Evolutionary conservation across 2,797 vertebrate species (phyloP).

Genomic region (Fringilla coelebs): DNA sequence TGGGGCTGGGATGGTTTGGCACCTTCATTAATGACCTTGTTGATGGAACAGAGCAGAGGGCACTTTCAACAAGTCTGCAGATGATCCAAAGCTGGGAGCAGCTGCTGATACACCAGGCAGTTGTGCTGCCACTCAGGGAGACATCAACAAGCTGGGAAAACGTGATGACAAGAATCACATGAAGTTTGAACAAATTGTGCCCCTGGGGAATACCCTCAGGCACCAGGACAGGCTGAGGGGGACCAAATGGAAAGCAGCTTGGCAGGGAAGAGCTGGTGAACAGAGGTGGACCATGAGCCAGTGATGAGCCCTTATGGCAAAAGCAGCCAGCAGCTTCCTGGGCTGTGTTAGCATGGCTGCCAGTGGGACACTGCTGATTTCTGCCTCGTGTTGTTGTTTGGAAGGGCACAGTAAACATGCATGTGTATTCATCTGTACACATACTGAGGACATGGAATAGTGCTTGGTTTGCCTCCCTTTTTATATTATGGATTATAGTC

Average conservation of each 20-base stretch:
- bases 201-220: neutral
- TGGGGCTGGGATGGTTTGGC: neutral
- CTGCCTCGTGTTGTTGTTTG: neutral
- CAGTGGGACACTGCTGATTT: neutral
- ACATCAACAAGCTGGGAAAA: neutral
- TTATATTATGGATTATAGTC: neutral
- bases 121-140: neutral
- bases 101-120: neutral
- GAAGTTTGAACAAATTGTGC: neutral
- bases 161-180: neutral
- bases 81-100: neutral
- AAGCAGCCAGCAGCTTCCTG: neutral
- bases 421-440: rapidly evolving
- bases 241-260: neutral
- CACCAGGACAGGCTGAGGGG: neutral
- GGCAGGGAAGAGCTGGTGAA: neutral
- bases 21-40: neutral
- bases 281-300: neutral
- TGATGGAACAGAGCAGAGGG: neutral
- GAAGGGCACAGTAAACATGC: neutral
- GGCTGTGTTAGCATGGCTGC: neutral
- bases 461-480: neutral
- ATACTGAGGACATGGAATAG: neutral
- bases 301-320: neutral
- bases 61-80: neutral